Base-by-base conservation (phyloP, 35 echinoderm and acorn worm species). In the Nesometra sesokonis region DNA sequence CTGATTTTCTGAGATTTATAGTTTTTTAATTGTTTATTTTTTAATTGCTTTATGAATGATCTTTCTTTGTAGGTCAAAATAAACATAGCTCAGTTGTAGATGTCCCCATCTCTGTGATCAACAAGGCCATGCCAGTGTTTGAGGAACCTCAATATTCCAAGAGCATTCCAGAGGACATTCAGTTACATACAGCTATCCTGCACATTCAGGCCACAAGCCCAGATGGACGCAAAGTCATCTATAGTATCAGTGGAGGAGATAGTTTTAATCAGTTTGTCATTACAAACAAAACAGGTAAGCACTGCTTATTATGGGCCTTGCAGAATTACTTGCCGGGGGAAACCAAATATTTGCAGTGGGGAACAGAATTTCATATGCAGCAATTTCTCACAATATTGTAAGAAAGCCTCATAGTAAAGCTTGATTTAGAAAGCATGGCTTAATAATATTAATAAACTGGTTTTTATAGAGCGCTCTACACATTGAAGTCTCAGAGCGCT, bases 101-200 rank as follows among this genome's bases (percentile, higher is more conserved):
- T 13, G 96, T 99, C 0, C 96, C 96, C 0, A 94, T 99, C 82
- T 92, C 86, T 0, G 96, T 99, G 13, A 93, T 88, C 34, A 99
- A 99, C 88, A 99, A 99, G 77, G 96, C 96, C 85, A 99, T 99
- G 96, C 92, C 96, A 0, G 47, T 99, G 38, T 99, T 99, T 85
- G 77, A 91, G 85, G 87, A 92, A 81, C 92, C 94, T 85, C 94
- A 94, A 82, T 99, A 99, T 86, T 81, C 90, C 13, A 85, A 87
- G 29, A 82, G 46, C 17, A 94, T 99, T 88, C 76, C 87, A 9
- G 96, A 99, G 47, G 88, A 99, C 40, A 90, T 94, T 36, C 84
- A 91, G 35, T 81, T 94, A 9, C 89, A 90, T 52, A 92, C 92
- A 0, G 89, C 92, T 0, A 90, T 99, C 23, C 76, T 94, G 11